Base-by-base conservation (phyloP, 2,888 invertebrate species). In the Eurytoma adleriae region DNA sequence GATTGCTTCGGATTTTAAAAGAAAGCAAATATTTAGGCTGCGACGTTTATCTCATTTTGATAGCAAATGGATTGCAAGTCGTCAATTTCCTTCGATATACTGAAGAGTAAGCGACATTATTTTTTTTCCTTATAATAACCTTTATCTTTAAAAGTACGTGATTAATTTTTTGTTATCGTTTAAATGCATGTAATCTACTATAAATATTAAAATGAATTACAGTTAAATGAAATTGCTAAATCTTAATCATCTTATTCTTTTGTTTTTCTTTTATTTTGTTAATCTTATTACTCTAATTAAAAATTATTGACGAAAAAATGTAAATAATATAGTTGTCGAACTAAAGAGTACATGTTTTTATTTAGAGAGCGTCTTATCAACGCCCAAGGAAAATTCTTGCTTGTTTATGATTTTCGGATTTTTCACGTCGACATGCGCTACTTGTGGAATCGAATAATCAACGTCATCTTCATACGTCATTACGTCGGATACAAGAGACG, bases 401-500 rank as follows among this genome's bases (percentile, higher is more conserved):
- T 96, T 78, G 91, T 96, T 0, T 92, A 95, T 88, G 96, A 96
- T 88, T 91, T 92, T 79, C 91, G 95, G 5, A 91, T 96, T 1
- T 94, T 96, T 85, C 91, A 92, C 71, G 92, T 92, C 82, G 93
- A 94, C 5, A 91, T 95, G 82, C 93, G 94, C 85, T 95, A 95
- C 85, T 89, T 96, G 16, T 96, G 96, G 96, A 95, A 94, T 82
- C 92, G 95, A 82, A 94, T 96, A 68, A 93, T 96, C 20, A 95
- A 95, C 85, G 94, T 95, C 0, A 89, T 96, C 10, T 96, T 96
- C 84, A 91, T 96, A 16, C 92, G 93, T 68, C 92, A 93, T 84
- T 94, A 93, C 85, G 90, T 81, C 13, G 77, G 76, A 7, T 82
- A 82, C 16, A 86, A 83, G 16, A 83, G 85, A 40, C 85, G 86